Conservation (phyloP, 2,113 vertebrate genomes). For the Gymnocephalus cernua region DNA sequence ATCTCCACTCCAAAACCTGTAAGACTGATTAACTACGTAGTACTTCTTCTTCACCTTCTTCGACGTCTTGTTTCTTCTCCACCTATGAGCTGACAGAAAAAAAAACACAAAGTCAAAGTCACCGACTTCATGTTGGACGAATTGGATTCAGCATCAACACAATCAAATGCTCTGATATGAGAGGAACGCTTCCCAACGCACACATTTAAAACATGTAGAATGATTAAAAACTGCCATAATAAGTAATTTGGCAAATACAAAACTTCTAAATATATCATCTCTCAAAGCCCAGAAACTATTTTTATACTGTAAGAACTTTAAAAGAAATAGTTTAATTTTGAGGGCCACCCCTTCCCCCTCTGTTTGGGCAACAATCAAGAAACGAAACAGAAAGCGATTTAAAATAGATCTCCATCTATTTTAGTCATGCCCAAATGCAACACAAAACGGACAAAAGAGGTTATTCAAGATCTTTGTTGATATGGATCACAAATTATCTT, state of each 20-base stretch:
- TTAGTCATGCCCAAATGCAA: neutral
- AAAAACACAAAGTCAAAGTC: too few species aligned
- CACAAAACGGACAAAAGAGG: neutral
- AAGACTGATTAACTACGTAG: constrained; percentile 22
- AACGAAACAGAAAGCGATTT: neutral
- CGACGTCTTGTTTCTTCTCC: neutral
- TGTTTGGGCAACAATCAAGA: neutral
- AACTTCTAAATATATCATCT: neutral
- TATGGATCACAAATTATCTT: neutral
- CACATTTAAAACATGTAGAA: neutral
- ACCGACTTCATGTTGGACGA: too few species aligned
- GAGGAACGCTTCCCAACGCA: neutral
- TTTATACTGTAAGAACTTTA: neutral
- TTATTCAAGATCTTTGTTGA: too few species aligned
- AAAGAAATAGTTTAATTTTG: neutral
- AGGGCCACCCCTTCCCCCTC: neutral
- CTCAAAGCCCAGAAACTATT: neutral
- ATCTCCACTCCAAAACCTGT: constrained; percentile 80
- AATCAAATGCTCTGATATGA: neutral
- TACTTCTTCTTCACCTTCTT: neutral
- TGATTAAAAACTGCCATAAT: neutral
- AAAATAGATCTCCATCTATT: neutral
- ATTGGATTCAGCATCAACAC: neutral
- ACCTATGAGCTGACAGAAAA: too few species aligned
- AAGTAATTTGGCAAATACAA: neutral